Evolutionary conservation across 2,888 invertebrate species (phyloP), one percentile per base, ranked within the genome.

Genomic region (Nycteola revayana): DNA sequence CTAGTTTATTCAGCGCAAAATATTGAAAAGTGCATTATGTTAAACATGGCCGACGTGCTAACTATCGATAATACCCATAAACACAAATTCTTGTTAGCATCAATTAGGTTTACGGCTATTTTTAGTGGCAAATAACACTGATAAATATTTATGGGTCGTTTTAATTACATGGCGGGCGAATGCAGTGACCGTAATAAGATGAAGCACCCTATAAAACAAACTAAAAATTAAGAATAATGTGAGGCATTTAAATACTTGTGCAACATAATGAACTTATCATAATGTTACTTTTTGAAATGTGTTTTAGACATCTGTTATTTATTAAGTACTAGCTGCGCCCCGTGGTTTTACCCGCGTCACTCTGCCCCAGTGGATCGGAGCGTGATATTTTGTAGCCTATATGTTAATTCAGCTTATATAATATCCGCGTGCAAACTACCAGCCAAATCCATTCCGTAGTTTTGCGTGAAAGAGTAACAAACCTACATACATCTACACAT

Each of bases 1-100:
- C 41, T 34, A 36, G 32, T 37, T 28, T 43, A 42, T 48, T 7
- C 18, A 24, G 8, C 9, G 24, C 7, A 8, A 31, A 35, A 34
- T 22, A 26, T 39, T 32, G 29, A 7, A 21, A 4, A 1, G 7
- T 7, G 10, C 11, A 9, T 11, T 27, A 31, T 11, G 7, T 8
- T 22, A 22, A 17, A n/a, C 26, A 25, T 25, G 35, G 14, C 7
- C n/a, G 7, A 21, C 21, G 2, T 21, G 2, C 3, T 2, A 21
- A 21, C 7, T 14, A 14, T 21, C 21, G n/a, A 21, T 21, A 21
- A 21, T 2, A 2, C 7, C n/a, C 21, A 21, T 21, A 21, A 21
- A 14, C 5, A 14, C 14, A 14, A 14, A 14, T n/a, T 7, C 7
- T 21, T 7, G n/a, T 21, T 5, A 21, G 7, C 7, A 21, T n/a